Evolutionary conservation across 2,888 invertebrate genomes (phyloP), one percentile per base, ranked within the genome.

Genomic region (Bibio marci): DNA sequence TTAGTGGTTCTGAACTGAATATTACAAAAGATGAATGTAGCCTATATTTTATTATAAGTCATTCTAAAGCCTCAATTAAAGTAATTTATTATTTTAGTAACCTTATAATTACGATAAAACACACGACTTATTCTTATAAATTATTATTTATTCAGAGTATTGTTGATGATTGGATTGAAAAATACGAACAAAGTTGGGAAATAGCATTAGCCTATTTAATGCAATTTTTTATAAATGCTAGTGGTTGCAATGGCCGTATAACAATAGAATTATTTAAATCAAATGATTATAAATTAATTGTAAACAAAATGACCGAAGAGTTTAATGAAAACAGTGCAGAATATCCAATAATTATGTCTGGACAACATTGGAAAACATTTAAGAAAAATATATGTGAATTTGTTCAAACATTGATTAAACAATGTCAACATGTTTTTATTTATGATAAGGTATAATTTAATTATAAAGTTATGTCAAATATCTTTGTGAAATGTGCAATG

Each of bases 241-340:
- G 95, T 28, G 98, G 98, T 1, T 98, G 98, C 57, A 87, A 92
- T 48, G 94, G 92, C 10, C 78, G 81, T 50, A 85, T 95, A 41
- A 85, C 90, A 0, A 82, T 87, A 3, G 82, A 90, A 52, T 95
- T 95, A 87, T 82, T 83, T 54, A 79, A 83, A 17, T 80, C 80
- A 39, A 88, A 94, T 82, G 94, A 95, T 53, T 92, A 94, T 62
- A 90, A 91, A 1, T 87, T 91, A 19, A 95, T 98, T 47, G 97
- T 98, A 52, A 71, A 94, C 46, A 87, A 87, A 61, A 94, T 98
- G 94, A 95, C 97, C 0, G 98, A 97, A 58, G 94, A 95, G 61
- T 97, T 97, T 65, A 95, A 95, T 64, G 95, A 95, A 71, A 97
- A 98, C 71, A 91, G 91, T 62, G 94, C 92, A 11, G 97, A 98